Evolutionary conservation across 2,113 vertebrate genomes (phyloP).

Genomic region (Perca fluviatilis): DNA sequence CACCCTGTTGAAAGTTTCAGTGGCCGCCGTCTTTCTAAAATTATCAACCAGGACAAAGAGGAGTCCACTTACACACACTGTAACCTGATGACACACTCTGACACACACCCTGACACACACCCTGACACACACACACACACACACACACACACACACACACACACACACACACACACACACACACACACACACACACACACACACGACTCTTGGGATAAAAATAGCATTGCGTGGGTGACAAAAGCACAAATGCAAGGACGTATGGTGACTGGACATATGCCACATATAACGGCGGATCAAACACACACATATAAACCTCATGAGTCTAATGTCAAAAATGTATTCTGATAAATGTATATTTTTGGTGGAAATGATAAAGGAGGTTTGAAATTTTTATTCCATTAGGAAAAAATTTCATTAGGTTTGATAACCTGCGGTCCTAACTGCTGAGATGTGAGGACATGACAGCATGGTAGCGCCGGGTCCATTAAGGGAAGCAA

Average conservation of each 20-base stretch:
- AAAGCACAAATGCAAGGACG: conserved; percentile 60
- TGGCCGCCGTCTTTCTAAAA: conserved; percentile 76
- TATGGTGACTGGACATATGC: conserved; percentile 69
- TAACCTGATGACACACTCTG: conserved; percentile 67
- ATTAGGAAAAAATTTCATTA: background rate
- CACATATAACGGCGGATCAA: conserved; percentile 4
- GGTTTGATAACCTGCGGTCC: background rate
- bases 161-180: conserved; percentile 32
- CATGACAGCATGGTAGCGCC: background rate
- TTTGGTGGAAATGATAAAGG: background rate
- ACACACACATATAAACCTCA: conserved; percentile 1
- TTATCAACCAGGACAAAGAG: conserved; percentile 81
- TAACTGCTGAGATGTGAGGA: background rate
- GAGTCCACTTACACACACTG: conserved; percentile 80
- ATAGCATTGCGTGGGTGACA: conserved; percentile 78
- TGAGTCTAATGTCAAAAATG: background rate
- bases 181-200: conserved; percentile 23
- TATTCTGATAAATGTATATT: background rate
- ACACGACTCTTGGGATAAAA: conserved; percentile 71
- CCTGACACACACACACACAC: conserved; percentile 49
- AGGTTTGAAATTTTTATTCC: background rate
- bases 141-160: conserved; percentile 21
- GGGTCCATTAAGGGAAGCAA: conserved; percentile 36
- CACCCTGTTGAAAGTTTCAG: conserved; percentile 82
- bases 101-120: conserved; percentile 29